Base-by-base conservation (phyloP, 2,888 invertebrate genomes). In the Hecatera dysodea region DNA sequence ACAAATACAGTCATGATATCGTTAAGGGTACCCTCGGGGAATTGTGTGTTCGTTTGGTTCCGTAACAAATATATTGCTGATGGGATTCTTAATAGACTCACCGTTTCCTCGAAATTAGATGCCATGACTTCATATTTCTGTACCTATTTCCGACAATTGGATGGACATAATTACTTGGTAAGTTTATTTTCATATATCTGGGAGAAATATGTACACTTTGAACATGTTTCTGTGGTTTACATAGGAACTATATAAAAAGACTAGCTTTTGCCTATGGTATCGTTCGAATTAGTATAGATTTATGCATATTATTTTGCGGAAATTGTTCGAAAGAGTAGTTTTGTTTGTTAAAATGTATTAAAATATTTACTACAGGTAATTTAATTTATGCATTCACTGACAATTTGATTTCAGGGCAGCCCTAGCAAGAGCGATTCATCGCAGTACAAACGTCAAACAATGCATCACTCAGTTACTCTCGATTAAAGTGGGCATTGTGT, bases 21-120 rank as follows among this genome's bases (percentile, higher is more conserved):
- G n/a, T n/a, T n/a, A n/a, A n/a, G n/a, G n/a, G n/a, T n/a, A n/a
- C n/a, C n/a, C n/a, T n/a, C n/a, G n/a, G n/a, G n/a, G n/a, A n/a
- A n/a, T n/a, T n/a, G n/a, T n/a, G n/a, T n/a, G n/a, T n/a, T 15
- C 27, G 19, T 27, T 27, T 29, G 33, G n/a, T 69, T 44, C 19
- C 11, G 15, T 33, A 39, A 48, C 19, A 42, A 72, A 78, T 72
- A 69, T 68, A 81, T 62, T 67, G 56, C 82, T 72, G 50, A 81
- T 81, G 52, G 50, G 12, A 61, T 63, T 48, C 36, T 15, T 72
- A 74, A 73, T 71, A 48, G 59, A 44, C 22, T 59, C 44, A 11
- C 55, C 67, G 24, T 42, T 52, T 52, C 17, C 24, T 4, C 17
- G 52, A 56, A 78, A 72, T 62, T 42, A 61, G 29, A 67, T 50